Evolutionary conservation across 1,140 invertebrate genomes (phyloP), one percentile per base, ranked within the genome.

Genomic region (Oedothorax gibbosus): DNA sequence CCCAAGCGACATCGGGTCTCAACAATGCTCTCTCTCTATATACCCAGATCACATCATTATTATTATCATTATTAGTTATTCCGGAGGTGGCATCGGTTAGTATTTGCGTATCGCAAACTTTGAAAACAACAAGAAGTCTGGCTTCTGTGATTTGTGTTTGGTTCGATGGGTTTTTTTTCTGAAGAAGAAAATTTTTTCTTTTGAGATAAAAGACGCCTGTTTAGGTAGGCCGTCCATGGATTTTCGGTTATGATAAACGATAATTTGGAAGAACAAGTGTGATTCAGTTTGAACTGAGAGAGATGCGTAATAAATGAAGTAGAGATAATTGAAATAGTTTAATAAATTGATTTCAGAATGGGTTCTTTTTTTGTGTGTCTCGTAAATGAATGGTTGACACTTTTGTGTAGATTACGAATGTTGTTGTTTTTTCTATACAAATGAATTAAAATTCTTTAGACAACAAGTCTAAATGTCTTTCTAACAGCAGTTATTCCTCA

Each of bases 241-340:
- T n/a, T 71, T 66, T 10, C 9, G 18, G 57, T 18, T 6, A 54
- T 64, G 75, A 77, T 77, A 65, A 65, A 77, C 60, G 75, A 77
- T 77, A 51, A 65, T 65, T 49, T 64, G 51, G 51, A 77, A 50
- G 35, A 35, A 77, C 54, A 18, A 50, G 21, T 57, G 56, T 75
- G 57, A 57, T 75, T 57, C 15, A 20, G 7, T n/a, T 21, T 49
- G 62, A 53, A 77, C 50, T 64, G 62, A 8, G 20, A 6, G 56
- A 64, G 35, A 35, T 35, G 35, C 35, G 35, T 77, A 77, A 77
- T 65, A 77, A 77, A 77, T 77, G 75, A 77, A 65, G 35, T 53
- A 49, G n/a, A 10, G 75, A 51, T 77, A 77, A 77, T 77, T 77
- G 65, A 77, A 77, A 77, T 51, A 9, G 9, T 77, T 77, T 77